Evolutionary conservation across 2,888 invertebrate species (phyloP), one percentile per base, ranked within the genome.

Genomic region (Morpho deidamia): DNA sequence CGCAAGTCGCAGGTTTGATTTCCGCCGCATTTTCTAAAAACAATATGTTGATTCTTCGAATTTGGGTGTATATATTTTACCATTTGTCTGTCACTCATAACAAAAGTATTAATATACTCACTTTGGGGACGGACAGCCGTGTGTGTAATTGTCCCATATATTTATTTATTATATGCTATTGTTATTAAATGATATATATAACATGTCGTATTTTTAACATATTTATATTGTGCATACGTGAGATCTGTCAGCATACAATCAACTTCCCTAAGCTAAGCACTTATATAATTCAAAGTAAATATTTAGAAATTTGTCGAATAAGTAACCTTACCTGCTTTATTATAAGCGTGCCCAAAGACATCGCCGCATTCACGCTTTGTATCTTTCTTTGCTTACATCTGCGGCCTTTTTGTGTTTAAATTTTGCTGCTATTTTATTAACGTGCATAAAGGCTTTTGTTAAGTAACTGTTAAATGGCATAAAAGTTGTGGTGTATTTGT

Each of bases 221-320:
- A 10, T 37, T 37, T 7, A 37, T 8, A n/a, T 37, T 37, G 0
- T 35, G 10, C 12, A 45, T 11, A 45, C 44, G 44, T 45, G 44
- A 34, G 7, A 14, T n/a, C 10, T 11, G 12, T 40, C 48, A 48
- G 33, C 38, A 11, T 11, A 46, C 23, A 5, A 14, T 1, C 5
- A 47, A 40, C 8, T 32, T 23, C 9, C 12, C 9, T 9, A 40
- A 8, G 34, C 47, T 33, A 47, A 47, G 33, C 32, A 47, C 11
- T 39, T 47, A 40, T 33, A 33, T 33, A 47, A 48, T 34, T 34
- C 7, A 48, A 41, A 41, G 40, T 40, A 39, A 48, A 48, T 48
- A 48, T 48, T 48, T 40, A 11, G 40, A 39, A 48, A 48, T 48
- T 34, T 48, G 40, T 32, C 48, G 48, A 48, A 48, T 41, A 41